These are phyloP conservation scores for Rhabdomys pumilio DNA, from an alignment of 2,797 vertebrate genomes.

Conservation along the genomic window DNA sequence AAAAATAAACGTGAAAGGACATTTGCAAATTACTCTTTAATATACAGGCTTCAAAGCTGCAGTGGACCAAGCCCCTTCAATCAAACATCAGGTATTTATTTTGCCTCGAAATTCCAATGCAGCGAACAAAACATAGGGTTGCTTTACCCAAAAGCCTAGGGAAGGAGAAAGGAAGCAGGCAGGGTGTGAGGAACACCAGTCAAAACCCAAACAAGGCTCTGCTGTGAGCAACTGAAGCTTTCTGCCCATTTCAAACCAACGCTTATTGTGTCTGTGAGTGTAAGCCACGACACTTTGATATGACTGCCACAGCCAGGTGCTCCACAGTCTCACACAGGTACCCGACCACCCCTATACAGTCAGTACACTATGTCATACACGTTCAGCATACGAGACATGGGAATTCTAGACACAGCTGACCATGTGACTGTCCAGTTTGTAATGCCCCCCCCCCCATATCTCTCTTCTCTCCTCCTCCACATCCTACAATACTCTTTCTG, in stretches of 20 bases:
- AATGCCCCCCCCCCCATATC: not conserved
- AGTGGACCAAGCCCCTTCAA: not conserved
- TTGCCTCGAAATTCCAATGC: not conserved
- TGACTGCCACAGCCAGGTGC: not conserved
- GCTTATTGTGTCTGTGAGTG: not conserved
- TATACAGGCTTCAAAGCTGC: conserved; percentile 24
- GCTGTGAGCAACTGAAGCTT: conserved; percentile 12
- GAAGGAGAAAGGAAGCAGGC: not conserved
- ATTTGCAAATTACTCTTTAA: not conserved
- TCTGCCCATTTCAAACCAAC: not conserved
- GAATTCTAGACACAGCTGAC: not conserved
- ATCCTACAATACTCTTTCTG: not conserved
- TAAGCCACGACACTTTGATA: not conserved
- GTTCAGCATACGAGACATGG: not conserved
- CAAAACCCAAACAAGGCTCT: not conserved
- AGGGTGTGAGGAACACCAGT: not conserved
- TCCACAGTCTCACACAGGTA: not conserved
- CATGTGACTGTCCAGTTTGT: not conserved
- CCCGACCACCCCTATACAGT: too few relatives aligned
- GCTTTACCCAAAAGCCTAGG: not conserved
- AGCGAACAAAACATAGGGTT: not conserved
- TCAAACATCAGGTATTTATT: conserved; percentile 32
- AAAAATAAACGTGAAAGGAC: not conserved
- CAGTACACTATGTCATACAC: not conserved
- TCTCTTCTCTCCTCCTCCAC: not conserved